Conservation (phyloP, 2,888 invertebrate species). For the Platynereis dumerilii region DNA sequence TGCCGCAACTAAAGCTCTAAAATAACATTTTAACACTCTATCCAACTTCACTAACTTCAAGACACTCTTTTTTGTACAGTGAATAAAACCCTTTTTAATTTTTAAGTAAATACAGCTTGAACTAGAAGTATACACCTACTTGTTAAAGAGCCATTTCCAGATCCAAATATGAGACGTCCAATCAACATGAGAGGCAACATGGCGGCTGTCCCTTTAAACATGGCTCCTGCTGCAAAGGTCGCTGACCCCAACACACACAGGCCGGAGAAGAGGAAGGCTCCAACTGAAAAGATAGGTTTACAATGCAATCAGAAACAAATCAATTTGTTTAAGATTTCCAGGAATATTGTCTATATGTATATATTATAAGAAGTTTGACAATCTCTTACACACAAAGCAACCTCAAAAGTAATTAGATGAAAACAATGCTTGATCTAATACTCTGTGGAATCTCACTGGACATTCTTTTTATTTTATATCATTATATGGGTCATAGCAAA, state of each 20-base stretch:
- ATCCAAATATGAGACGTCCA: constrained; percentile 63
- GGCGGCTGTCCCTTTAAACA: constrained; percentile 55
- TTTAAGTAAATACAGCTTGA: too few species aligned
- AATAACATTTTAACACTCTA: too few species aligned
- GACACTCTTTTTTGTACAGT: too few species aligned
- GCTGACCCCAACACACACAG: constrained; percentile 62
- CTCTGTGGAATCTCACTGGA: too few species aligned
- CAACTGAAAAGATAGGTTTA: constrained; percentile 50
- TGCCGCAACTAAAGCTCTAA: too few species aligned
- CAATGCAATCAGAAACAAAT: not conserved
- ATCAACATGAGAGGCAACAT: constrained; percentile 63
- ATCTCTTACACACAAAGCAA: too few species aligned
- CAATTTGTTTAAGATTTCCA: not conserved
- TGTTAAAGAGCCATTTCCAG: constrained; percentile 64
- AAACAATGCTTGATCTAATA: too few species aligned
- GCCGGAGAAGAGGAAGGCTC: constrained; percentile 61
- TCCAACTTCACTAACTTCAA: too few species aligned
- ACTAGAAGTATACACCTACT: constrained; percentile 56
- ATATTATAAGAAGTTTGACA: not conserved
- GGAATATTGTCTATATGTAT: not conserved
- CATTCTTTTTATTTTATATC: too few species aligned
- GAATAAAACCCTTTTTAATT: too few species aligned
- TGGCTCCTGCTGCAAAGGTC: constrained; percentile 58
- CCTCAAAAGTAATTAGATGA: too few species aligned
- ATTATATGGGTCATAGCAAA: too few species aligned